Evolutionary conservation across 2,113 vertebrate genomes (phyloP), one percentile per base, ranked within the genome.

Genomic region (Fregata magnificens): DNA sequence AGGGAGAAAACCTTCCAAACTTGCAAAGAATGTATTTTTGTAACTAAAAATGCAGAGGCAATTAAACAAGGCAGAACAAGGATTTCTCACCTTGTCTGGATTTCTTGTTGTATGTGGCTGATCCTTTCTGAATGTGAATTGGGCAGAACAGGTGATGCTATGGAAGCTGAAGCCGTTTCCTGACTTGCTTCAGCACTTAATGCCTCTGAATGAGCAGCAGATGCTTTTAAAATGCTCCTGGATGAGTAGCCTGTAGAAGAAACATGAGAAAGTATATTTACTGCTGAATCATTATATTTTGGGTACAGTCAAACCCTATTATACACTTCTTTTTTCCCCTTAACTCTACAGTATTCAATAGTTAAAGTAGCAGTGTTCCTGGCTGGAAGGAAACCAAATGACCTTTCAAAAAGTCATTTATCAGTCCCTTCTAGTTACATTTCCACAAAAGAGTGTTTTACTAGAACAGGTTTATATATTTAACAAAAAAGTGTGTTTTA

Each of bases 201-300:
- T 3, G 9, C n/a, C 42, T 86, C 94, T 49, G 91, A 69, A 47
- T 36, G 85, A 74, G 74, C 69, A 74, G 73, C 79, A 47, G 90
- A 90, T 32, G 66, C 61, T 86, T 96, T 96, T 31, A 82, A 86
- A 50, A 85, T 84, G n/a, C 87, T 96, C 52, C 92, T 86, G 6
- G 93, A 95, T 16, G 95, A 92, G 71, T 45, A 88, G 32, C 95
- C 96, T 97, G 65, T 11, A 53, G 26, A 34, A 90, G 21, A 55
- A 88, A 88, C 10, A 13, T 8, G 19, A 66, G 10, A 32, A 6
- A 73, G 25, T 4, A 1, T 3, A 8, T 65, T 59, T 85, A 15
- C 29, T 55, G 18, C 18, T 53, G 58, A 42, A 66, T 28, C 11
- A 12, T 59, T 66, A 26, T 17, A 47, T 58, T 86, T 58, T 36